Evolutionary conservation across 2,113 vertebrate genomes (phyloP).

Genomic region (Anthoscopus minutus): DNA sequence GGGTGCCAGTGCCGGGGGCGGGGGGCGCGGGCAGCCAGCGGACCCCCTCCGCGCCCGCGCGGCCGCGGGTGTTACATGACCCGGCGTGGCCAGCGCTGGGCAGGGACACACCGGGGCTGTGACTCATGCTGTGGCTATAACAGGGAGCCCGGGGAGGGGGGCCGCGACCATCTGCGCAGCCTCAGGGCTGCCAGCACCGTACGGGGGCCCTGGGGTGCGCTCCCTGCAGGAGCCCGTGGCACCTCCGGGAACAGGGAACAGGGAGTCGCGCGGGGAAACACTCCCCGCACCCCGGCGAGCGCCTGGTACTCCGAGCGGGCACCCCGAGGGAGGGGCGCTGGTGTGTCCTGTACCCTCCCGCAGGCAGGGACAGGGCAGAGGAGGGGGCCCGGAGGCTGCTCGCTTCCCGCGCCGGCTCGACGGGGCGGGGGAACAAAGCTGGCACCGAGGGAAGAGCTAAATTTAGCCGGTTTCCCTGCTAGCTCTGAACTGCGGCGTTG

Average conservation of each 20-base stretch:
- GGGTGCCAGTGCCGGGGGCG: rapidly evolving
- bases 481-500: conserved; percentile 44
- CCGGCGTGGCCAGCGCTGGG: conserved; percentile 20
- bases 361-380: neutral
- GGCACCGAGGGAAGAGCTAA: conserved; percentile 59
- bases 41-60: neutral
- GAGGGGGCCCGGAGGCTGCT: neutral
- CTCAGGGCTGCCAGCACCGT: neutral
- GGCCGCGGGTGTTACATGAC: neutral
- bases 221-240: neutral
- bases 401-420: conserved; percentile 1
- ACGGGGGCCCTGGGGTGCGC: neutral
- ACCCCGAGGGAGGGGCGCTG: neutral
- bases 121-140: conserved; percentile 38
- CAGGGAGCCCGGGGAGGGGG: neutral
- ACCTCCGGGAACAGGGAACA: rapidly evolving
- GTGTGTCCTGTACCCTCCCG: neutral
- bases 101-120: conserved; percentile 18
- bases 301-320: neutral
- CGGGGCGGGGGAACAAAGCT: conserved; percentile 61
- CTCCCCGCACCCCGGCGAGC: neutral
- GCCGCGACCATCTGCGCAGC: neutral
- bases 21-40: neutral
- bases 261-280: rapidly evolving
- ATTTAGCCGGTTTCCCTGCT: conserved; percentile 59